Evolutionary conservation across 1,140 invertebrate species (phyloP), one percentile per base, ranked within the genome.

Genomic region (Chrysoperla carnea): DNA sequence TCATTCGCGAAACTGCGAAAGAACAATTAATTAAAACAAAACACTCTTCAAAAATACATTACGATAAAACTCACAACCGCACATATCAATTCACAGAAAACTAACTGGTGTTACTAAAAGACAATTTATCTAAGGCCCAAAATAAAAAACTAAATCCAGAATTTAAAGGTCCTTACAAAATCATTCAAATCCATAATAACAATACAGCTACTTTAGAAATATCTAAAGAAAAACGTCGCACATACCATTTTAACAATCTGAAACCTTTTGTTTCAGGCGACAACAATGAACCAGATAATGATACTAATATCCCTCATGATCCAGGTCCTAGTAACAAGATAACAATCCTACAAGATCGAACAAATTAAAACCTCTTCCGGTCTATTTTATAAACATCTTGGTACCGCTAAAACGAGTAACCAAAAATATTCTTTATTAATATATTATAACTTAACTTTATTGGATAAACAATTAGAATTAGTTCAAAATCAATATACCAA

Each of bases 1-100:
- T 50, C 17, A 45, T 49, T 8, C 50, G 50, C 28, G 31, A 53
- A 50, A 49, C 58, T n/a, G 57, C 58, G 4, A 43, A 45, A 44
- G 37, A 50, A 44, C 52, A 57, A 45, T 27, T 51, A 28, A 46
- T 51, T 37, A 37, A 43, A 41, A 37, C 41, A 15, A 59, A 59
- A 50, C 6, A 44, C 39, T 51, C 47, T 42, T 52, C 49, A 4
- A 58, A 58, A 47, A 44, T 39, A 15, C 41, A 51, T 27, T 56
- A 57, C 17, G 57, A 59, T 46, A 44, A 50, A 44, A 50, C 52
- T 11, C 13, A 42, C 6, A 49, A 47, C 7, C 13, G 31, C 9
- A 12, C 46, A 31, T 15, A 48, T 14, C 54, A 50, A 31, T 46
- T 51, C 37, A 14, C 50, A 15, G 44, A 41, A 35, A 54, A 52